Base-by-base conservation (phyloP, 2,113 vertebrate species). In the Genyomyrus donnyi region DNA sequence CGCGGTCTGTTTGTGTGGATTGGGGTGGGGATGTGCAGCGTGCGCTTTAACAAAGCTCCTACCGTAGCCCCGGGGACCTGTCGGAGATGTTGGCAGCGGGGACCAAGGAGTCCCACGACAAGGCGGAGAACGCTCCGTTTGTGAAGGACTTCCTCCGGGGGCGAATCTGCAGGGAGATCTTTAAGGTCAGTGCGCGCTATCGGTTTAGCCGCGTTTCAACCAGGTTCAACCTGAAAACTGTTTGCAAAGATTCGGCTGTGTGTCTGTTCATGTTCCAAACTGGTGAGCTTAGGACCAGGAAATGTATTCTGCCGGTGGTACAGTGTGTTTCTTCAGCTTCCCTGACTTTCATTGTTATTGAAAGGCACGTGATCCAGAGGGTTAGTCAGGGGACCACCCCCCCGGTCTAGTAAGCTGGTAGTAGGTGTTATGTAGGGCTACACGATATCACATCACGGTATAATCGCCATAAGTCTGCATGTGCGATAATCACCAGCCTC, bases 121-220 rank as follows among this genome's bases (percentile, higher is more conserved):
- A 96, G 84, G 98, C 98, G 0, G 98, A 99, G 94, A 99, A 97
- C 93, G 98, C 97, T 0, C 96, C 96, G 93, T 99, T 99, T 92
- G 98, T 99, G 91, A 99, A 99, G 93, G 97, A 99, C 91, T 99
- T 99, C 92, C 96, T 99, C 89, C 97, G 95, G 90, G 98, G 98
- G 9, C 96, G 94, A 50, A 98, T 99, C 92, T 95, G 95, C 89
- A 96, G 95, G 93, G 97, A 99, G 91, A 96, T 99, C 21, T 99
- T 99, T 92, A 98, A 99, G 97, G 98, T 99, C 91, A 90, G 94
- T 58, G 35, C 2, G 3, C 0, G 5, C 5, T 15, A 27, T 42
- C 2, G 0, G 31, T 42, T 77, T 39, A 39, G 2, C 70, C 0
- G n/a, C 1, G 2, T 70, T 70, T 31, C 1, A 13, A 50, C 27